These are phyloP conservation scores for Halichoerus grypus DNA, from an alignment of 2,113 vertebrate species.

Conservation along the genomic window DNA sequence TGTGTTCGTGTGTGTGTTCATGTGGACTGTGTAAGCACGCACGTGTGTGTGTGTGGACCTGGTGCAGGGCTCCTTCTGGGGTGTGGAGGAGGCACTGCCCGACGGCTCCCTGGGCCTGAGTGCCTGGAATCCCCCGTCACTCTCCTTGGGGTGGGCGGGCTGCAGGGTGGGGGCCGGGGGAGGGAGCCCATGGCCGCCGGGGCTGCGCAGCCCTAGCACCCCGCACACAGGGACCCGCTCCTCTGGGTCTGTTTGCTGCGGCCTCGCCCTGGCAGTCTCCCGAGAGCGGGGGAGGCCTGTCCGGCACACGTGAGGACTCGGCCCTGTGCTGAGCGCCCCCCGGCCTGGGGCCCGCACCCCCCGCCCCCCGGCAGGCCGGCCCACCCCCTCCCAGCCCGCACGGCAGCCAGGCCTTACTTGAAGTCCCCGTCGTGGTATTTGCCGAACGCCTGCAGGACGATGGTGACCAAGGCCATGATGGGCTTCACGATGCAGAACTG, in stretches of 20 bases:
- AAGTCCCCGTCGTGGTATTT: slow-evolving; percentile 98
- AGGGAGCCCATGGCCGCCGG: neutral
- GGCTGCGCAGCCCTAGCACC: too few relatives aligned
- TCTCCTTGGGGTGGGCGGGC: accelerated
- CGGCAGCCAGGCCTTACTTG: slow-evolving; percentile 90
- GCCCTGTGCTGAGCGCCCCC: neutral
- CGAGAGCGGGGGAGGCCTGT: neutral
- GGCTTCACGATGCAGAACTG: slow-evolving; percentile 99
- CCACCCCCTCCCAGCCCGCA: neutral
- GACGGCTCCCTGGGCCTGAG: neutral
- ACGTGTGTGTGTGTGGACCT: neutral
- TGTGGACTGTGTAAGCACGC: neutral
- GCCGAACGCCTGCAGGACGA: slow-evolving; percentile 95
- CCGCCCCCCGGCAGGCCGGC: accelerated
- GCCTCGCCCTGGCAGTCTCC: neutral
- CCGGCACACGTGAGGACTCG: neutral
- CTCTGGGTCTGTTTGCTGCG: neutral
- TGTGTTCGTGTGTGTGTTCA: neutral
- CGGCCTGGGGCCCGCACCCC: neutral
- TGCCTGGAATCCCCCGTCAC: accelerated
- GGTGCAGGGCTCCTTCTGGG: neutral
- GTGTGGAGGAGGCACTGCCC: accelerated
- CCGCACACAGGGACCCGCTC: neutral
- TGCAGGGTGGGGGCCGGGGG: neutral
- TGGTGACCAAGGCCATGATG: slow-evolving; percentile 95